Evolutionary conservation across 2,888 invertebrate genomes (phyloP), one percentile per base, ranked within the genome.

Genomic region (Synanthedon formicaeformis): DNA sequence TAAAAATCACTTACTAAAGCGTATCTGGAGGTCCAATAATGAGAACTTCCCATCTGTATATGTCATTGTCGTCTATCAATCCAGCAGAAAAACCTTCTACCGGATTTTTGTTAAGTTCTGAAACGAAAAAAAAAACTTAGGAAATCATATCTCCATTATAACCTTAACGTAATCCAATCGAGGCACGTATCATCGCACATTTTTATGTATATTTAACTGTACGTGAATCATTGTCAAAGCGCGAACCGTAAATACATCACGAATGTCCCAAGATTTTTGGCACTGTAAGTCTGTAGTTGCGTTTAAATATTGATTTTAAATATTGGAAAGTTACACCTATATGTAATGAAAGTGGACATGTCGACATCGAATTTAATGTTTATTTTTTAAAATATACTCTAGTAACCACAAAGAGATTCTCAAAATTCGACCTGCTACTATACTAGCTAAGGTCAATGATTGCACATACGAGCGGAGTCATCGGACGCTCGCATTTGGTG

Each of bases 81-180:
- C 99, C 99, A 86, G 99, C 99, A 88, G 99, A 99, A 91, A 99
- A 99, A 71, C 99, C 99, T 92, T 99, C 98, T 53, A 99, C 98
- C 79, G 99, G 98, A 91, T 98, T 97, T 90, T 98, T 98, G 89
- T 97, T 97, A 78, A 99, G 89, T 92, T 99, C 99, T 98, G 90
- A 67, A 93, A 92, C 5, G 23, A 23, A 23, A 23, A 68, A 62
- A 60, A 40, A 10, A 49, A 45, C 13, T 13, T 50, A 48, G 27
- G 18, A 48, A 40, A 11, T 10, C 11, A 45, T 13, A n/a, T 34
- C 34, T 45, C 11, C 45, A 45, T 34, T 34, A 45, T 45, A 34
- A 53, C 41, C 49, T 49, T 12, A 49, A 49, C 23, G 5, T 16
- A 49, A 16, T 49, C 18, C 18, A 49, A 13, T 12, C 13, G 48